phyloP scores from a whole-genome alignment of 2,113 vertebrate genomes.

The Machaerirhynchus nigripectus region DNA sequence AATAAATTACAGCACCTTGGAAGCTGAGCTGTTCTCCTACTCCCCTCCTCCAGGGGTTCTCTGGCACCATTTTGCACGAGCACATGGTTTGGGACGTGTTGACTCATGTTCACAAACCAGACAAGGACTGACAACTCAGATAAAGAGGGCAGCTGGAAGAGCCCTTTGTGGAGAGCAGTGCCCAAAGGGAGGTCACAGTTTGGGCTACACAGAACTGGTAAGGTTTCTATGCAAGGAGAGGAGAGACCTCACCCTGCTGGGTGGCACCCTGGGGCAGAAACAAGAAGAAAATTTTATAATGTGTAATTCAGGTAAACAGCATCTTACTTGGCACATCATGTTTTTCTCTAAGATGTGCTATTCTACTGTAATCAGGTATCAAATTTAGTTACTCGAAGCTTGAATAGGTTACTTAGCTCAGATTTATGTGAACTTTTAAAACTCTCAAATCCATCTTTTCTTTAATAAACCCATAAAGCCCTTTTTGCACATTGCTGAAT shows the following conservation, averaged over 20 bases:
- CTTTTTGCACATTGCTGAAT: not conserved
- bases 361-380: not conserved
- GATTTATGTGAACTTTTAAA: not conserved
- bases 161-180: conserved; percentile 46
- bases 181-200: conserved; percentile 68
- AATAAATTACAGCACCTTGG: not conserved
- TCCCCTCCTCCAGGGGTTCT: not conserved
- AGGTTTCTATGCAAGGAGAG: not conserved
- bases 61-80: not conserved
- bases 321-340: not conserved
- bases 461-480: not conserved
- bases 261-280: not conserved
- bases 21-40: not conserved
- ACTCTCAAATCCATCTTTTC: not conserved
- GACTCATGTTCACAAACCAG: conserved; percentile 2
- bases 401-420: not conserved
- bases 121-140: not conserved
- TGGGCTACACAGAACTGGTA: not conserved
- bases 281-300: not conserved
- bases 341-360: not conserved
- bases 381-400: not conserved
- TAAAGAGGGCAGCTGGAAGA: conserved; percentile 46
- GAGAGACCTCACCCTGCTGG: not conserved
- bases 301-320: not conserved
- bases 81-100: not conserved